Evolutionary conservation across 2,888 invertebrate species (phyloP), one percentile per base, ranked within the genome.

Genomic region (Eretmocerus hayati): DNA sequence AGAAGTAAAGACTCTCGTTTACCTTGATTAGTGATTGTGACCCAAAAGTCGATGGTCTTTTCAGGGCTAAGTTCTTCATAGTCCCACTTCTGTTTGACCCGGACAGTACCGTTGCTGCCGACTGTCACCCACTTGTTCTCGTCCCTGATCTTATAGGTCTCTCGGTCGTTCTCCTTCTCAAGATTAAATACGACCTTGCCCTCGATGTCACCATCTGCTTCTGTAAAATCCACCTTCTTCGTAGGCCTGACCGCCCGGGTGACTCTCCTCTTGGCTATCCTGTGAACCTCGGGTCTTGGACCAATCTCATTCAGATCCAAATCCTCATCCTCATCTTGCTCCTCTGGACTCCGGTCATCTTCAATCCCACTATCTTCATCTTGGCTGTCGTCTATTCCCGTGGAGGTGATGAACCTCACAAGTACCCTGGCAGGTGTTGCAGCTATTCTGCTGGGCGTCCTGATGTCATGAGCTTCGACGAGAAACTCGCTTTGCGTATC

Each of bases 81-180:
- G 79, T 93, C 92, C 93, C 93, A 93, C 82, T 91, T 91, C 82
- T 91, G 90, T 75, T 90, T 91, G 57, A 93, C 92, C 65, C 87
- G 83, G 64, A 93, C 91, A 48, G 90, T 87, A 60, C 93, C 93
- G 74, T 89, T 90, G 38, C 87, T 83, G 72, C 90, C 91, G 45
- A 93, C 91, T 38, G 87, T 89, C 48, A 93, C 91, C 92, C 93
- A 93, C 58, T 87, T 86, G 76, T 92, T 93, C 69, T 91, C 90
- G 65, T 92, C 92, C 62, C 92, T 79, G 64, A 93, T 90, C 74
- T 92, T 91, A 72, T 92, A 93, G 9, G 88, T 90, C 72, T 93
- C 92, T 64, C 88, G 81, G 59, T 91, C 91, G 42, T 90, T 89
- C 74, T 92, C 91, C 71, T 92, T 91, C 67, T 91, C 92, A 59